Evolutionary conservation across 2,113 vertebrate species (phyloP).

Genomic region (Brachypodius melanocephalos): DNA sequence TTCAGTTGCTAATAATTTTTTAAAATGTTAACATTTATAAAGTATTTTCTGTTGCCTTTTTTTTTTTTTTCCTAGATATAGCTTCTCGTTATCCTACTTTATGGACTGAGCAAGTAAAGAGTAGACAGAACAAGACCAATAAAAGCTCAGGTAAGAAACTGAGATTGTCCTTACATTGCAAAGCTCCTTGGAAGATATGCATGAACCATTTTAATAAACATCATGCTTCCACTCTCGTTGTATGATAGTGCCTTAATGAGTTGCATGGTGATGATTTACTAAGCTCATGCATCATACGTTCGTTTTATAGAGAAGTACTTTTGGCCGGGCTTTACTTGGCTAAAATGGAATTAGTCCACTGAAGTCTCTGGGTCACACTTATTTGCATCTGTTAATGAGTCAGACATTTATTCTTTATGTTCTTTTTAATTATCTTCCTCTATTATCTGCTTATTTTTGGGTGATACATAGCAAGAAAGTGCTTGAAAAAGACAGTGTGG

Average conservation of each 20-base stretch:
- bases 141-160: slow-evolving; percentile 83
- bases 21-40: neutral
- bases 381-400: neutral
- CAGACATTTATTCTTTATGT: neutral
- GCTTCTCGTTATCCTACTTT: slow-evolving; percentile 91
- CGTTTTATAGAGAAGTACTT: neutral
- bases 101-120: slow-evolving; percentile 95
- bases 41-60: neutral
- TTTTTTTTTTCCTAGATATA: slow-evolving; percentile 76
- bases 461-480: neutral
- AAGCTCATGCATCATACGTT: fast-evolving
- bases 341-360: neutral
- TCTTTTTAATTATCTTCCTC: neutral
- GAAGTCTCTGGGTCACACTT: neutral
- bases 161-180: neutral
- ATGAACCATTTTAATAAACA: neutral
- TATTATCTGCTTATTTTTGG: neutral
- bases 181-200: neutral
- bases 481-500: neutral
- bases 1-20: neutral
- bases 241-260: neutral
- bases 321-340: neutral
- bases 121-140: slow-evolving; percentile 91
- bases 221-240: neutral
- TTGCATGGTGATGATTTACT: neutral